These are phyloP conservation scores for Hydrolagus affinis DNA, from an alignment of 2,113 vertebrate species.

Conservation along the genomic window DNA sequence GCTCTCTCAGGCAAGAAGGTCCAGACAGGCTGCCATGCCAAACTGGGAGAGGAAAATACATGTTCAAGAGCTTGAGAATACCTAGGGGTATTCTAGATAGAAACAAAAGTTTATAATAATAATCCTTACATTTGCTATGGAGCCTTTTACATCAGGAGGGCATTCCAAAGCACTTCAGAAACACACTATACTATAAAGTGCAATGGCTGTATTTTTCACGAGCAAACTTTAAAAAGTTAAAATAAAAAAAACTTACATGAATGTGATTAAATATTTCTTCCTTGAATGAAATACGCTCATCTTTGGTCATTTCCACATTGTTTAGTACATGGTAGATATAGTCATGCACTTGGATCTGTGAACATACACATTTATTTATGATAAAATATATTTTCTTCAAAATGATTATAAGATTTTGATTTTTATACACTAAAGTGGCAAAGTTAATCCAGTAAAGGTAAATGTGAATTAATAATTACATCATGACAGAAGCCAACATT, in stretches of 20 bases:
- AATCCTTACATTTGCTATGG: too few relatives aligned
- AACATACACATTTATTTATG: neutral
- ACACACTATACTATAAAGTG: too few relatives aligned
- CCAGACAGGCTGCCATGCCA: too few relatives aligned
- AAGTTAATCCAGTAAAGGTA: neutral
- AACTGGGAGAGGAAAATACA: too few relatives aligned
- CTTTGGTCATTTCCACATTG: slow-evolving; percentile 24
- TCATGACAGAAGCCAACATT: neutral
- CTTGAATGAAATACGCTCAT: slow-evolving; percentile 30
- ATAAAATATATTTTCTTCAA: too few relatives aligned
- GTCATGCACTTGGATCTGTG: slow-evolving; percentile 27
- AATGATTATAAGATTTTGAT: neutral
- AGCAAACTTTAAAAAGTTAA: neutral
- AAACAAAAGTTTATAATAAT: too few relatives aligned
- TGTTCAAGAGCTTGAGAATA: too few relatives aligned
- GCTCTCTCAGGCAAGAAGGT: too few relatives aligned
- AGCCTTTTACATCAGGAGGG: too few relatives aligned
- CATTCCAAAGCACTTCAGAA: too few relatives aligned
- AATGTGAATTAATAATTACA: neutral
- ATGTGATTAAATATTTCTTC: slow-evolving; percentile 33
- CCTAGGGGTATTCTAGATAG: too few relatives aligned
- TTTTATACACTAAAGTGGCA: neutral
- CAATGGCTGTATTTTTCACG: neutral
- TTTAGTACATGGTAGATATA: slow-evolving; percentile 15
- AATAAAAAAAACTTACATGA: slow-evolving; percentile 17